phyloP scores from a whole-genome alignment of 2,797 vertebrate genomes.

The Hippocampus kuda region DNA sequence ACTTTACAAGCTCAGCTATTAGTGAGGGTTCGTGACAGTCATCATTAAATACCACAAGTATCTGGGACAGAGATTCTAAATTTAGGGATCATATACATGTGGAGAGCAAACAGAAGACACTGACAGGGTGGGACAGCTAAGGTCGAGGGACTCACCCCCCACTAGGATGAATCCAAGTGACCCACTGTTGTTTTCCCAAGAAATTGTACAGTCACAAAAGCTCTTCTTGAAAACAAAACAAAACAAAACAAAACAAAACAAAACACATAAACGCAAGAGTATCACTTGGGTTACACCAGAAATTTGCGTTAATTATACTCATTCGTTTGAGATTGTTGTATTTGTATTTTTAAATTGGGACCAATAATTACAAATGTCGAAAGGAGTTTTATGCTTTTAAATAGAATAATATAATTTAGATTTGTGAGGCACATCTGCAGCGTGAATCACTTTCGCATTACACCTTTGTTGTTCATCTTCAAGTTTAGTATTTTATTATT shows the following conservation, averaged over 20 bases:
- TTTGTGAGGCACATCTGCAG: too few relatives aligned
- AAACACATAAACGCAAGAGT: background rate
- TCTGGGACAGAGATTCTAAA: constrained; percentile 58
- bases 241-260: background rate
- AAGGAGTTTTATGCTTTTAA: too few relatives aligned
- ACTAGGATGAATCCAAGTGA: constrained; percentile 14
- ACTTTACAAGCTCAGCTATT: background rate
- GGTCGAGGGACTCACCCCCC: background rate
- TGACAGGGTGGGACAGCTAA: constrained; percentile 23
- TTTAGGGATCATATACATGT: constrained; percentile 45
- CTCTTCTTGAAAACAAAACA: background rate
- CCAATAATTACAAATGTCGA: too few relatives aligned
- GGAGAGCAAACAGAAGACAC: constrained; percentile 23
- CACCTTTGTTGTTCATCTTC: background rate
- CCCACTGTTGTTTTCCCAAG: constrained; percentile 3
- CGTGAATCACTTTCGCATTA: background rate
- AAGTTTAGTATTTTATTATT: background rate
- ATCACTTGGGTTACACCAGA: too few relatives aligned
- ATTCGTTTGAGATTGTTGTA: too few relatives aligned
- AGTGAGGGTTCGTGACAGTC: constrained; percentile 35
- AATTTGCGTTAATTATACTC: too few relatives aligned
- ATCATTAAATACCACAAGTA: constrained; percentile 47
- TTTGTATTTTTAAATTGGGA: too few relatives aligned
- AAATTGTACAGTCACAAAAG: constrained; percentile 9
- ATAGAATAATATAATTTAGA: too few relatives aligned